A percentile compares a stretch with the other conserved stretches of the same genome.
Evolutionary conservation across 2,797 vertebrate species (phyloP).

Genomic region (Parauchenoglanis ngamensis): DNA sequence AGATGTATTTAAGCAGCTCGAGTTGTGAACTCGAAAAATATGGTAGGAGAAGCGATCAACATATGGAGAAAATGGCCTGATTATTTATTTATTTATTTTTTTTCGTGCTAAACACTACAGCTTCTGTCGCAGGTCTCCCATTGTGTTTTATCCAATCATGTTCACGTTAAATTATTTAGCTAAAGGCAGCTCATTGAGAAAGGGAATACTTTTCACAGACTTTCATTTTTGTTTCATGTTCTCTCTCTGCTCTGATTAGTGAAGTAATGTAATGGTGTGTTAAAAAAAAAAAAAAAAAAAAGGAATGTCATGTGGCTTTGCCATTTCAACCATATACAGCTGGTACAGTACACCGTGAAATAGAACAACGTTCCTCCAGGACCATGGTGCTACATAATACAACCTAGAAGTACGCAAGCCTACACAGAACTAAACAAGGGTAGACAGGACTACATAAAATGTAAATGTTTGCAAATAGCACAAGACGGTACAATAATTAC

Average conservation of each 20-base stretch:
- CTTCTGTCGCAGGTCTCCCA: background rate
- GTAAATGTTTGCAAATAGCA: too few relatives aligned
- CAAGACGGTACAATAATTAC: too few relatives aligned
- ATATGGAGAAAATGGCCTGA: background rate
- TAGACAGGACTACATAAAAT: too few relatives aligned
- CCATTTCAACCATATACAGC: too few relatives aligned
- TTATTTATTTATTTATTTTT: background rate
- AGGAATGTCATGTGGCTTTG: background rate
- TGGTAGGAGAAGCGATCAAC: background rate
- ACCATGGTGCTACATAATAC: too few relatives aligned
- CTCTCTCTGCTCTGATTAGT: slow-evolving; percentile 3
- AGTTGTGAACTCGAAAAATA: background rate
- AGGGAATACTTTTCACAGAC: background rate
- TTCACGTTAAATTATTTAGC: too few relatives aligned
- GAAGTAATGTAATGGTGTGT: background rate
- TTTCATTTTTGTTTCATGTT: background rate
- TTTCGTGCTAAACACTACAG: background rate
- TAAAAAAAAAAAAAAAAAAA: background rate
- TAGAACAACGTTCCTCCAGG: too few relatives aligned
- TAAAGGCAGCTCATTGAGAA: background rate
- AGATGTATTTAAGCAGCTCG: background rate
- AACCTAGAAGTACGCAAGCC: too few relatives aligned
- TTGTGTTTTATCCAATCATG: background rate
- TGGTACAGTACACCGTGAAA: too few relatives aligned
- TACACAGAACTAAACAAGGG: too few relatives aligned